A percentile compares a stretch with the other conserved stretches of the same genome.
Conservation (phyloP, 2,888 invertebrate species). For the Ophion ventricosus region DNA sequence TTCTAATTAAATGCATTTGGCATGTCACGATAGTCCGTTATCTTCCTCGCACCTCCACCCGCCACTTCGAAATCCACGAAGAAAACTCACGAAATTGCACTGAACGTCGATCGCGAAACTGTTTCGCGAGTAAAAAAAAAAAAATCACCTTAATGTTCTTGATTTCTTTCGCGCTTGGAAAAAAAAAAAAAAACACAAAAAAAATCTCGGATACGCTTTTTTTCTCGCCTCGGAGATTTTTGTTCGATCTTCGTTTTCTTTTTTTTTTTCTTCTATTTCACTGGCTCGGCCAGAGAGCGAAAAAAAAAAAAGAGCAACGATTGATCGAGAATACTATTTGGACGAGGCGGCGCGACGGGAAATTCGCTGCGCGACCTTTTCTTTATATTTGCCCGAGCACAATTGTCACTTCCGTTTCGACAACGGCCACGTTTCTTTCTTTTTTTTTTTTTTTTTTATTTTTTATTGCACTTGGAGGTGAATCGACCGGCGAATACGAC, state of each 20-base stretch:
- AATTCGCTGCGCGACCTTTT: neutral
- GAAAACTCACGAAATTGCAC: constrained; percentile 24
- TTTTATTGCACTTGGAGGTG: constrained; percentile 16
- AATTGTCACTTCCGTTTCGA: neutral
- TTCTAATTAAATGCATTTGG: constrained; percentile 79
- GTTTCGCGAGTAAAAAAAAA: neutral
- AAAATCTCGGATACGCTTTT: neutral
- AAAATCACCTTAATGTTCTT: no score
- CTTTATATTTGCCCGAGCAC: neutral
- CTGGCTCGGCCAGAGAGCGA: neutral
- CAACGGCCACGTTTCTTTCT: neutral
- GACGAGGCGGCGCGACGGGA: neutral
- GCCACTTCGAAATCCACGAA: no score
- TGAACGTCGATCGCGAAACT: neutral
- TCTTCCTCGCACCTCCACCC: neutral
- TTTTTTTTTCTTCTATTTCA: neutral
- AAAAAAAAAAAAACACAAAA: no score
- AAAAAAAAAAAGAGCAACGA: neutral
- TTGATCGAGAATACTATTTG: constrained; percentile 26
- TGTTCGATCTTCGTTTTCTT: neutral
- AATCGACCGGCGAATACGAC: neutral
- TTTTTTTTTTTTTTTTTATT: no score
- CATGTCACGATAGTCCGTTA: constrained; percentile 73
- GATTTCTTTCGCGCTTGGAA: no score
- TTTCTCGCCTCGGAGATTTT: neutral